These are phyloP conservation scores for Anhinga anhinga DNA, from an alignment of 2,113 vertebrate genomes.

Conservation along the genomic window DNA sequence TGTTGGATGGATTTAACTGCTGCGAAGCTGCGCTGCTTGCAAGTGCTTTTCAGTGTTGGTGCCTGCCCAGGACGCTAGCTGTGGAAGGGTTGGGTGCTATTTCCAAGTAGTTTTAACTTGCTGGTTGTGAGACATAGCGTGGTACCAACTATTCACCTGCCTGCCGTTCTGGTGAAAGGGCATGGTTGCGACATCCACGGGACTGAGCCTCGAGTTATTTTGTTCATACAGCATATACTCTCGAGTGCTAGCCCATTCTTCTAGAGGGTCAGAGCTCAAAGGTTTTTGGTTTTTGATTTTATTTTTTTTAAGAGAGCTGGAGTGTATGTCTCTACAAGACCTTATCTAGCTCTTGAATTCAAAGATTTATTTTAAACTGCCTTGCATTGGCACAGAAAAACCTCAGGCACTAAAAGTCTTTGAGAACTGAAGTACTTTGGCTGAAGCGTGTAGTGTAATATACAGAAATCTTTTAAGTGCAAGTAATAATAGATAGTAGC, in stretches of 20 bases:
- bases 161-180: not conserved
- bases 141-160: not conserved
- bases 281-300: not conserved
- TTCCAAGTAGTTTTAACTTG: not conserved
- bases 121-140: not conserved
- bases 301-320: not conserved
- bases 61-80: not conserved
- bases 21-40: not conserved
- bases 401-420: not conserved
- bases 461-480: not conserved
- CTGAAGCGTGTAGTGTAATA: not conserved
- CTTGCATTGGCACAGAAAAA: not conserved
- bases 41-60: not conserved
- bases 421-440: not conserved
- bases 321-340: not conserved
- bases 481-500: not conserved
- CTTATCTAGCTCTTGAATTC: not conserved
- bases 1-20: not conserved
- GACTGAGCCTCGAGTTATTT: fast-evolving
- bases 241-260: not conserved
- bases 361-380: not conserved
- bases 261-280: not conserved
- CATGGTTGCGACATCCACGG: not conserved
- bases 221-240: not conserved
- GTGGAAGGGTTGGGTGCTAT: not conserved